Evolutionary conservation across 2,797 vertebrate genomes (phyloP), one percentile per base, ranked within the genome.

Genomic region (Parauchenoglanis ngamensis): DNA sequence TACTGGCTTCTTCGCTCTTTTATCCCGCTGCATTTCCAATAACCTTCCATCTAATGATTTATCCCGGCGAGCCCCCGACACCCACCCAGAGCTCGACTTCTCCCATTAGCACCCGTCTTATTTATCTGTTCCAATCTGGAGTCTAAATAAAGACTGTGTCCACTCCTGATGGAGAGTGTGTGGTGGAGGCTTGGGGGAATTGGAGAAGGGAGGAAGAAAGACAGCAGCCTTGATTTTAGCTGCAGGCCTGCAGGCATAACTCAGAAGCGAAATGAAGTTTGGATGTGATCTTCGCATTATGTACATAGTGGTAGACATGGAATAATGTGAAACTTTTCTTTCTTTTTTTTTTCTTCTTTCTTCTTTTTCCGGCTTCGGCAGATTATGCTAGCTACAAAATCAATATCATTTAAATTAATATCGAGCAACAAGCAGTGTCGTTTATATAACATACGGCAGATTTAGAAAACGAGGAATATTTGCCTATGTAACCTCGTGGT

Each of bases 1-100:
- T 99, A 98, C 97, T 96, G 97, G 95, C 93, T 97, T 96, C 96
- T 95, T 95, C 96, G 96, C 92, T 97, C 97, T 97, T 96, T 96
- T 94, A 96, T 97, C 96, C 95, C 92, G 94, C 94, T 96, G 96
- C 90, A 97, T 97, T 96, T 96, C 94, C 95, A 97, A 97, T 97
- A 97, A 97, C 96, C 97, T 96, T 96, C 94, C 94, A 94, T 95
- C 95, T 95, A 96, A 96, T 96, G 95, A 96, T 96, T 96, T 95
- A 96, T 95, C 95, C 94, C 92, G 89, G 90, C 91, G 91, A 91
- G 88, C 89, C 90, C 90, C 92, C 89, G 90, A 86, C 90, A 88
- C 87, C 63, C 67, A 92, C 76, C 28, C 88, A 86, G 89, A 90
- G 90, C 86, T 83, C 89, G 87, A 73, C 87, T 46, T 81, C 87